Base-by-base conservation (phyloP, 2,888 invertebrate species). In the Copidosoma aretas region DNA sequence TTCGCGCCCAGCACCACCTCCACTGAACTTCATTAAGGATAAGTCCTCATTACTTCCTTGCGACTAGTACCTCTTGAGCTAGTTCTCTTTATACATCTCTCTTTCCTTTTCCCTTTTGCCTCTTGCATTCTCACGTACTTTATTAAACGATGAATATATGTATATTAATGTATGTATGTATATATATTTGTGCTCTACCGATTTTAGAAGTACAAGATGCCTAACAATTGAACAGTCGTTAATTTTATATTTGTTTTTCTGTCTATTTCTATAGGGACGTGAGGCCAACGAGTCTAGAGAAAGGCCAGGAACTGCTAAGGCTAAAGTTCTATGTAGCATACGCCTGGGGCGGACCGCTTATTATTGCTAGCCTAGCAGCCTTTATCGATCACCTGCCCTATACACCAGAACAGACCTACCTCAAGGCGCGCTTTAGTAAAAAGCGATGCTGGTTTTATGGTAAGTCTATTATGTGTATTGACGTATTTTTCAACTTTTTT, bases 361-460 rank as follows among this genome's bases (percentile, higher is more conserved):
- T 91, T 74, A 90, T 94, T 77, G 90, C 93, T 64, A 89, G 90
- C 68, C 87, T 91, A 64, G 93, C 91, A 10, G 90, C 91, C 60
- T 86, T 90, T 77, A 86, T 93, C 73, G 93, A 94, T 85, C 86
- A 88, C 78, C 86, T 91, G 80, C 88, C 89, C 10, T 85, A 87
- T 60, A 82, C 87, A 73, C 83, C 85, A 57, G 85, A 85, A 64
- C 87, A 87, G 78, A 80, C 86, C 68, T 86, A 92, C 79, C 86
- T 93, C 75, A 88, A 92, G 71, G 94, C 94, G 41, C 89, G 91
- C 71, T 94, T 94, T 84, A 93, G 91, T 57, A 89, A 89, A 79
- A 88, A 87, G 77, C 88, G 88, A 77, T 94, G 94, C 85, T 94
- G 94, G 93, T 94, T 94, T 86, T 89, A 89, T 84, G 93, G 93